These are phyloP conservation scores for Vannuccia rotundouncinata DNA, from an alignment of 2,888 invertebrate species.

Conservation along the genomic window DNA sequence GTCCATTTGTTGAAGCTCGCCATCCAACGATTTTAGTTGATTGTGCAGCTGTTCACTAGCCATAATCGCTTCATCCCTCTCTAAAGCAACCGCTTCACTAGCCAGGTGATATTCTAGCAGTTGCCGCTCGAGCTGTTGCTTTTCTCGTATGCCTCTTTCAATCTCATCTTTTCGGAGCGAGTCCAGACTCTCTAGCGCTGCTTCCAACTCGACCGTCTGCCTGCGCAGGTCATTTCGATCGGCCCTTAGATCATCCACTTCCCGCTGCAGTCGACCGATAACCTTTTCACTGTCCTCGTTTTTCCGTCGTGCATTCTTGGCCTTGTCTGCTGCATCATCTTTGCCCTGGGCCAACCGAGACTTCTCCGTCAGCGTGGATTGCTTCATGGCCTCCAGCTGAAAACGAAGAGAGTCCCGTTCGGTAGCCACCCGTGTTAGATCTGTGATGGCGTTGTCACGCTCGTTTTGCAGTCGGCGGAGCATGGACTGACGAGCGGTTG, in stretches of 20 bases:
- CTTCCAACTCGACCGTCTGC: neutral
- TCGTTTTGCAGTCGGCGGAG: neutral
- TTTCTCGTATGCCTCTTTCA: neutral
- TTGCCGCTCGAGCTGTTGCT: neutral
- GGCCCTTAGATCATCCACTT: neutral
- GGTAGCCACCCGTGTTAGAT: neutral
- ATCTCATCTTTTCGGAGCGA: neutral
- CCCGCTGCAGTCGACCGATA: neutral
- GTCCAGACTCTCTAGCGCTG: neutral
- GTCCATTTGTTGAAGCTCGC: neutral
- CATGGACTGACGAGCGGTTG: neutral
- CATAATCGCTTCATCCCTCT: neutral
- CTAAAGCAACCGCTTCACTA: neutral
- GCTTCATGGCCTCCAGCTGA: neutral
- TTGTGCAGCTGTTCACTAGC: no score
- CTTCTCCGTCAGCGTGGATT: neutral
- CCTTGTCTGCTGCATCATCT: neutral
- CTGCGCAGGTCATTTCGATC: neutral
- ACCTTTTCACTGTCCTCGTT: neutral
- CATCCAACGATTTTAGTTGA: no score
- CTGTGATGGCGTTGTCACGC: neutral
- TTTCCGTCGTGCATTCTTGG: neutral
- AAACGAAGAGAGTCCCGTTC: neutral
- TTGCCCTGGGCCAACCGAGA: neutral
- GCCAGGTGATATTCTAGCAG: no score